A percentile compares a stretch with the other conserved stretches of the same genome.
phyloP scores from a whole-genome alignment of 2,113 vertebrate species.

The Ranitomeya variabilis region DNA sequence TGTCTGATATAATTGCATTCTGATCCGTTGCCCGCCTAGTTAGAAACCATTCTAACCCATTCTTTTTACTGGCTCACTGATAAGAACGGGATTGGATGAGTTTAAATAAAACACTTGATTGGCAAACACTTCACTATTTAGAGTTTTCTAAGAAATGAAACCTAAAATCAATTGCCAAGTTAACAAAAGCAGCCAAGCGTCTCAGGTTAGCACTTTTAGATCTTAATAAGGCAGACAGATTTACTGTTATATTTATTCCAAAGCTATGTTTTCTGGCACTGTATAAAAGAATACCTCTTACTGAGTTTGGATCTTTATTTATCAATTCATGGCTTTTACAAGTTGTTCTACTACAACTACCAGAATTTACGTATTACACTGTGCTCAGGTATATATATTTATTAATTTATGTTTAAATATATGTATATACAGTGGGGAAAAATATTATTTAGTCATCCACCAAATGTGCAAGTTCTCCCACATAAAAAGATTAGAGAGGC shows the following conservation, averaged over 20 bases:
- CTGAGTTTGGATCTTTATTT: constrained; percentile 7
- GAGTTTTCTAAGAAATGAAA: constrained; percentile 41
- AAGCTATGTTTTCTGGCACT: constrained; percentile 6
- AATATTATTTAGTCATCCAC: too few species aligned
- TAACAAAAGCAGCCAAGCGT: constrained; percentile 35
- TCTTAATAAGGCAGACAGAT: constrained; percentile 45
- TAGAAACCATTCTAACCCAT: constrained; percentile 21
- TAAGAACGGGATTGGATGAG: constrained; percentile 37
- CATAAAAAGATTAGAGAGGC: too few species aligned
- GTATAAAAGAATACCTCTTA: constrained; percentile 12
- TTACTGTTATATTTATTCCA: constrained; percentile 41
- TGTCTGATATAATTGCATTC: constrained; percentile 41
- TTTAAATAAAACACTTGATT: constrained; percentile 49
- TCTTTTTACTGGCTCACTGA: constrained; percentile 46
- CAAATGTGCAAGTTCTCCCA: too few species aligned
- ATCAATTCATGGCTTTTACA: background rate
- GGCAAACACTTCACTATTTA: constrained; percentile 47
- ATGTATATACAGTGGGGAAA: too few species aligned
- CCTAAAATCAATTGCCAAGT: constrained; percentile 45
- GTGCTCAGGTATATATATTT: too few species aligned
- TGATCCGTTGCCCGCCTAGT: constrained; percentile 34
- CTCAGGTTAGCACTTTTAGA: constrained; percentile 42
- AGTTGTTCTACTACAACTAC: background rate
- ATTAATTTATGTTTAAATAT: too few species aligned
- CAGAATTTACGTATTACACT: background rate